Conservation (phyloP, 2,888 invertebrate genomes). For the Strigamia crassipes region DNA sequence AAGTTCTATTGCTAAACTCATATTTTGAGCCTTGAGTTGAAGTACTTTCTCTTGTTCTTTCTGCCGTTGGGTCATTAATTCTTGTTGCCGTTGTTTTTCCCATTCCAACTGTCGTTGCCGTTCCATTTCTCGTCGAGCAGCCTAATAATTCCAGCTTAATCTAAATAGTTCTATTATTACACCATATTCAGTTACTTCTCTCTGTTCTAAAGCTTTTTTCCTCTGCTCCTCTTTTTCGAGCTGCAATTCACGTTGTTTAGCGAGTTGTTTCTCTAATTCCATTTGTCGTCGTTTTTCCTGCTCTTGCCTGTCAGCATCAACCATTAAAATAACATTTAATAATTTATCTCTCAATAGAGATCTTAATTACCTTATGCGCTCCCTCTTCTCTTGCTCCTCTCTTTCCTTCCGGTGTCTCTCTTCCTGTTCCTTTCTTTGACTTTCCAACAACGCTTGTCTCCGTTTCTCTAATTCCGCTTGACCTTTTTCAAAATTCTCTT, state of each 20-base stretch:
- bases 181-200: conserved; percentile 57
- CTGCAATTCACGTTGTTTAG: conserved; percentile 77
- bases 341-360: background rate
- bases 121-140: conserved; percentile 78
- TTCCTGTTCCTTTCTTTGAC: conserved; percentile 86
- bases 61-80: conserved; percentile 82
- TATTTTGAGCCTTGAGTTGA: conserved; percentile 83
- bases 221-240: conserved; percentile 70
- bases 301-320: conserved; percentile 61
- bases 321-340: conserved; percentile 25
- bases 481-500: conserved; percentile 97
- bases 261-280: conserved; percentile 80
- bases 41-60: conserved; percentile 83
- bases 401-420: conserved; percentile 91
- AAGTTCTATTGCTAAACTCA: conserved; percentile 79
- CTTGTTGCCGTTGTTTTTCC: conserved; percentile 88
- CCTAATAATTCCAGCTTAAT: conserved; percentile 50
- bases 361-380: conserved; percentile 58
- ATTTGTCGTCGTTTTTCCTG: conserved; percentile 80
- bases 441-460: conserved; percentile 83
- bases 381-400: conserved; percentile 84
- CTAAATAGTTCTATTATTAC: background rate
- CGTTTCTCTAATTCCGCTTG: conserved; percentile 94
- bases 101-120: conserved; percentile 92
- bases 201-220: conserved; percentile 75